Evolutionary conservation across 2,888 invertebrate species (phyloP).

Genomic region (Nymphalis urticae): DNA sequence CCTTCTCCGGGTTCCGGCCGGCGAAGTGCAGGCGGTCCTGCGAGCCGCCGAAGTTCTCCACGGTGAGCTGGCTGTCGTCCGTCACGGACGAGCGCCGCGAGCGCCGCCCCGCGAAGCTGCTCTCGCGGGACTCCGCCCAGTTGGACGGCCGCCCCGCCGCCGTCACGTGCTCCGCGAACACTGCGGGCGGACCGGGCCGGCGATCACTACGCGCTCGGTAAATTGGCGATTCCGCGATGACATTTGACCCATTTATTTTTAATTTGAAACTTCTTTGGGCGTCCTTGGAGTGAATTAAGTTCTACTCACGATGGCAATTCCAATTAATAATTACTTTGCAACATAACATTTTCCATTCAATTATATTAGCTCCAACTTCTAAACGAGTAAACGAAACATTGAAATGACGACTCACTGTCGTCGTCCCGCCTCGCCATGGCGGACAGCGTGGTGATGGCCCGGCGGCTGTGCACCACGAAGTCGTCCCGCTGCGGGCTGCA

Average conservation of each 20-base stretch:
- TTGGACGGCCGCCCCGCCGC: constrained; percentile 93
- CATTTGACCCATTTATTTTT: no score
- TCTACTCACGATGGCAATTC: not conserved
- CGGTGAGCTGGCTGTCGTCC: constrained; percentile 94
- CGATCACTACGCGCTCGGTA: no score
- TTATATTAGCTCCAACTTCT: no score
- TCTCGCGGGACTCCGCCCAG: constrained; percentile 84
- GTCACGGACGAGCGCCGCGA: constrained; percentile 90
- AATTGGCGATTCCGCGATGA: no score
- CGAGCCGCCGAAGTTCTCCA: constrained; percentile 96
- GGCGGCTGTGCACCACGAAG: constrained; percentile 91
- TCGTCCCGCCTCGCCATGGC: constrained; percentile 74
- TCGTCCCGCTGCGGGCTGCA: constrained; percentile 82
- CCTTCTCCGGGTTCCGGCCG: constrained; percentile 91
- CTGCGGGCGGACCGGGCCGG: constrained; percentile 17
- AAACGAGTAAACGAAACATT: no score
- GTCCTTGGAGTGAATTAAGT: not conserved
- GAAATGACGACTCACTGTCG: constrained; percentile 29
- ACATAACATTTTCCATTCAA: no score
- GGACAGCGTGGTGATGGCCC: constrained; percentile 88
- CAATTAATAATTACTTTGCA: no score
- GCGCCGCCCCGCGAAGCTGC: constrained; percentile 88
- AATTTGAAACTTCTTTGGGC: no score
- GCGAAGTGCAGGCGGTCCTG: constrained; percentile 94
- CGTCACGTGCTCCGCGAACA: constrained; percentile 41